Evolutionary conservation across 2,888 invertebrate genomes (phyloP).

Genomic region (Hybos culiciformis): DNA sequence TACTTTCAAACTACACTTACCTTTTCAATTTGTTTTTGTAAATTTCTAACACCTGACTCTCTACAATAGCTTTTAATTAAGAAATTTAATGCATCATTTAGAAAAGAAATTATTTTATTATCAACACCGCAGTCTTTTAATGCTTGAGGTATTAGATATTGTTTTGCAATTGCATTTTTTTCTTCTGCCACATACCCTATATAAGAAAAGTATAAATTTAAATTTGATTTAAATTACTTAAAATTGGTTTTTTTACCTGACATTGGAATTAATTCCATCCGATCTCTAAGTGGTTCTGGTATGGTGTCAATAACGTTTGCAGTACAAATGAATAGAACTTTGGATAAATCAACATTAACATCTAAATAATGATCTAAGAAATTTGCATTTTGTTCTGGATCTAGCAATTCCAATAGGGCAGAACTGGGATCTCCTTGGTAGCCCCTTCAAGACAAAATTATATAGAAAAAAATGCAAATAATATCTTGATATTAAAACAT

Average conservation of each 20-base stretch:
- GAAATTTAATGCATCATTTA: constrained; percentile 56
- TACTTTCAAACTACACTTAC: too few relatives aligned
- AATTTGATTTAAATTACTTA: too few relatives aligned
- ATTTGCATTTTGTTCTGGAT: constrained; percentile 97
- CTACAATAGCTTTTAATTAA: constrained; percentile 90
- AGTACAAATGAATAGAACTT: constrained; percentile 95
- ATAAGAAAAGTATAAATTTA: too few relatives aligned
- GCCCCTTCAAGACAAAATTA: constrained; percentile 54
- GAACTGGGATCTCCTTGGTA: constrained; percentile 97
- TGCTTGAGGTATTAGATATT: constrained; percentile 89
- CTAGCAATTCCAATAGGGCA: constrained; percentile 87
- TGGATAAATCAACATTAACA: constrained; percentile 91
- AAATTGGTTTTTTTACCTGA: too few relatives aligned
- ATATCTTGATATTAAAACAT: constrained; percentile 27
- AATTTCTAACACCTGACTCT: constrained; percentile 92
- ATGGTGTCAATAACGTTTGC: constrained; percentile 93
- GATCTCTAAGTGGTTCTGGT: constrained; percentile 88
- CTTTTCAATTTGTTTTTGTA: constrained; percentile 98
- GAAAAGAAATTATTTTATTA: constrained; percentile 53
- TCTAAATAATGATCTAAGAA: constrained; percentile 98
- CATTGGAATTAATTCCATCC: constrained; percentile 99
- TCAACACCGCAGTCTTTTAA: constrained; percentile 70
- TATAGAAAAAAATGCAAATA: constrained; percentile 2
- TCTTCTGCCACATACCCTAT: constrained; percentile 98
- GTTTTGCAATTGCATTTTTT: constrained; percentile 90